phyloP scores from a whole-genome alignment of 2,113 vertebrate genomes.

The Scophthalmus maximus region DNA sequence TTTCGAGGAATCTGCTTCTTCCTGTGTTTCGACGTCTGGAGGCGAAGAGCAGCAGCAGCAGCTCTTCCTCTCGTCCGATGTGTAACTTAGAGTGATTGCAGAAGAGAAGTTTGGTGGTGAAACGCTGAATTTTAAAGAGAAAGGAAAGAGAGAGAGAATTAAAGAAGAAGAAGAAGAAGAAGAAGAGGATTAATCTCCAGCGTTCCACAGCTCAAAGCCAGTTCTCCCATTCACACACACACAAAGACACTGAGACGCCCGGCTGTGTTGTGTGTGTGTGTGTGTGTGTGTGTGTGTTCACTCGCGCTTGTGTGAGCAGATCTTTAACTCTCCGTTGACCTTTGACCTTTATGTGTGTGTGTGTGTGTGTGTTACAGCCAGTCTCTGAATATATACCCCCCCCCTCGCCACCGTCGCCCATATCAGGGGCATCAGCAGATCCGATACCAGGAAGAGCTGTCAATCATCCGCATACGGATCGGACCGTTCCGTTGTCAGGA shows the following conservation, averaged over 20 bases:
- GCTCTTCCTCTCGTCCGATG: neutral
- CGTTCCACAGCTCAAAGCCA: constrained; percentile 13
- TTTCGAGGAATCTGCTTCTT: no score
- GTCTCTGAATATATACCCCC: neutral
- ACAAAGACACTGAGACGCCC: constrained; percentile 29
- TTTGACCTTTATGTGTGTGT: constrained; percentile 35
- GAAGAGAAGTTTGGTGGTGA: no score
- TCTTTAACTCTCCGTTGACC: constrained; percentile 60
- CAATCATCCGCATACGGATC: no score
- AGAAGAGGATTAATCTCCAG: constrained; percentile 19
- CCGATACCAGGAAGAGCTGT: neutral
- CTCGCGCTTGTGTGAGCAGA: constrained; percentile 51
- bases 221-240: constrained; percentile 19
- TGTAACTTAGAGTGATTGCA: neutral
- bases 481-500: no score
- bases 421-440: neutral
- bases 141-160: neutral
- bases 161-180: neutral
- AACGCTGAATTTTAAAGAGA: no score
- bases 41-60: no score
- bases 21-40: no score
- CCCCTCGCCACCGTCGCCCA: neutral
- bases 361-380: neutral
- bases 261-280: constrained; percentile 1
- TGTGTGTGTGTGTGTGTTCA: constrained; percentile 23